phyloP scores from a whole-genome alignment of 2,797 vertebrate species.

The Cygnus olor region DNA sequence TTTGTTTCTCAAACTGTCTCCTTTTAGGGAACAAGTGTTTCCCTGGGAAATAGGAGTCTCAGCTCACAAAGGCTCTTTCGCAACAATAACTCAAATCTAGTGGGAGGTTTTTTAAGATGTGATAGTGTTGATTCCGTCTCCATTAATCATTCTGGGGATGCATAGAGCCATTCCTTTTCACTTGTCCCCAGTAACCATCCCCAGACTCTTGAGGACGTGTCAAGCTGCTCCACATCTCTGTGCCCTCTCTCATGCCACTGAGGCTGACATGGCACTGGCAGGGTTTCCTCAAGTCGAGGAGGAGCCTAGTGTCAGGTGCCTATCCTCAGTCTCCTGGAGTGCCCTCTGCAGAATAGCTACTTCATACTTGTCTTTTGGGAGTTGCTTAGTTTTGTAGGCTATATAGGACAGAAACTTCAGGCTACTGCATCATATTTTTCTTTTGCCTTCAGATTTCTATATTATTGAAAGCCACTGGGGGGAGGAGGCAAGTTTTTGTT shows the following conservation, averaged over 20 bases:
- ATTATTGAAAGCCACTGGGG: not conserved
- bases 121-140: not conserved
- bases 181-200: not conserved
- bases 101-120: not conserved
- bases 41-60: not conserved
- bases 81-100: not conserved
- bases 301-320: not conserved
- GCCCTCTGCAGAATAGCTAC: not conserved
- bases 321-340: not conserved
- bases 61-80: not conserved
- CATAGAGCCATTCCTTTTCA: not conserved
- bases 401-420: not conserved
- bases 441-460: not conserved
- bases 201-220: fast-evolving
- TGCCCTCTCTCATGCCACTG: not conserved
- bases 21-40: not conserved
- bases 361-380: not conserved
- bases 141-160: not conserved
- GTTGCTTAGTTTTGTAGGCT: not conserved
- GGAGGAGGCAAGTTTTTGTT: not conserved
- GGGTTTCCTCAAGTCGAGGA: not conserved
- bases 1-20: not conserved
- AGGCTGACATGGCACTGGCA: fast-evolving
- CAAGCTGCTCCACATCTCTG: not conserved
- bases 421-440: not conserved